phyloP scores from a whole-genome alignment of 2,888 invertebrate species.

The Horisme vitalbata region DNA sequence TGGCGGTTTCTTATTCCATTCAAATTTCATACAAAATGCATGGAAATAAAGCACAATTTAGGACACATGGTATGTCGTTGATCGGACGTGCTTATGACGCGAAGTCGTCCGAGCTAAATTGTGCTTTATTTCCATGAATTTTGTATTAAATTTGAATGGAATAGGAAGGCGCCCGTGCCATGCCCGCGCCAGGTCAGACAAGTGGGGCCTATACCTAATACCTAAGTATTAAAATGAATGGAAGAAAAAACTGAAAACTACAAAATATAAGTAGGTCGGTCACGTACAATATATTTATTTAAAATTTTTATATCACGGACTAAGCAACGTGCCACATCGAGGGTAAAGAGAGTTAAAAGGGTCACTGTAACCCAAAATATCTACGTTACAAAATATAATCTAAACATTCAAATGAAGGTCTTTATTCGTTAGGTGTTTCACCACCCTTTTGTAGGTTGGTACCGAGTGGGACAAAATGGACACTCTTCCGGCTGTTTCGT shows the following conservation, averaged over 20 bases:
- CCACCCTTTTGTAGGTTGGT: conserved; percentile 33
- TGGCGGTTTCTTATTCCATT: too few relatives aligned
- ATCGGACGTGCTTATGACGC: too few relatives aligned
- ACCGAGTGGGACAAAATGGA: conserved; percentile 33
- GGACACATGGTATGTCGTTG: too few relatives aligned
- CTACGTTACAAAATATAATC: conserved; percentile 36
- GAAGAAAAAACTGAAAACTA: background rate
- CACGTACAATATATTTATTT: conserved; percentile 10
- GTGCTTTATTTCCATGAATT: too few relatives aligned
- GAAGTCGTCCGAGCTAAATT: too few relatives aligned
- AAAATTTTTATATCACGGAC: conserved; percentile 21
- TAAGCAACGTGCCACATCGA: conserved; percentile 25
- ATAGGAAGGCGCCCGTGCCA: too few relatives aligned
- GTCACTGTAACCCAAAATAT: conserved; percentile 32
- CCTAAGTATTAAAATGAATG: too few relatives aligned
- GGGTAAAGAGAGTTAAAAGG: conserved; percentile 37
- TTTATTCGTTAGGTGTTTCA: conserved; percentile 37
- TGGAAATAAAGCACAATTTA: too few relatives aligned
- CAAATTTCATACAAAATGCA: too few relatives aligned
- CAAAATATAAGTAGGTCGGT: conserved; percentile 4
- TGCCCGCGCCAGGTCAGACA: too few relatives aligned
- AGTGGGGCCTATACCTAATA: too few relatives aligned
- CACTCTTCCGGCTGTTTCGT: conserved; percentile 37
- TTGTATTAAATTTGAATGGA: too few relatives aligned
- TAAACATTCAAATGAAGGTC: conserved; percentile 39